phyloP scores from a whole-genome alignment of 37 sponge, comb jelly and placozoan species.

The Mnemiopsis leidyi region DNA sequence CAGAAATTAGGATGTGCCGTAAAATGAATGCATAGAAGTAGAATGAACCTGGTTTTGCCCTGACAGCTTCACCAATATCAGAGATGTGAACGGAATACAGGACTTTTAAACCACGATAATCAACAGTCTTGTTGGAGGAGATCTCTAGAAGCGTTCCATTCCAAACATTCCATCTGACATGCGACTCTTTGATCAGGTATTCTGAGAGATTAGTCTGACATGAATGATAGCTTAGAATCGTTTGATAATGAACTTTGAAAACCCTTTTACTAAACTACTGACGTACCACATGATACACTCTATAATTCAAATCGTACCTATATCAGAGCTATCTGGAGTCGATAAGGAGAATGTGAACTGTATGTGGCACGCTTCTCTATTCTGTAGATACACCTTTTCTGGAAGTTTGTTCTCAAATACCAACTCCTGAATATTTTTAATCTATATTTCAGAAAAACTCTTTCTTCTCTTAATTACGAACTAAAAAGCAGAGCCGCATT shows the following conservation, averaged over 20 bases:
- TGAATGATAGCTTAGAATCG: too few relatives aligned
- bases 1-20: not conserved
- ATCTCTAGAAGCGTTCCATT: slow-evolving; percentile 8
- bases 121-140: not conserved
- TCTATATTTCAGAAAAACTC: too few relatives aligned
- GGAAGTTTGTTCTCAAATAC: not conserved
- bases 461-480: too few relatives aligned
- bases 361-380: not conserved
- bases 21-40: too few relatives aligned
- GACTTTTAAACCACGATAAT: not conserved
- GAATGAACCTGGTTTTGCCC: slow-evolving; percentile 19
- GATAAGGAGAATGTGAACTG: not conserved
- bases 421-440: slow-evolving; percentile 35
- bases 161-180: slow-evolving; percentile 30
- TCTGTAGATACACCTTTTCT: slow-evolving; percentile 11
- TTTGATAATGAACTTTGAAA: too few relatives aligned
- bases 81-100: not conserved
- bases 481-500: too few relatives aligned
- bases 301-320: not conserved
- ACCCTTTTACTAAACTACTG: too few relatives aligned
- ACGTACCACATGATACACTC: too few relatives aligned
- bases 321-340: not conserved
- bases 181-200: not conserved
- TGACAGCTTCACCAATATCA: not conserved
- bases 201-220: too few relatives aligned